Evolutionary conservation across 2,888 invertebrate species (phyloP), one percentile per base, ranked within the genome.

Genomic region (Ectobius pallidus): DNA sequence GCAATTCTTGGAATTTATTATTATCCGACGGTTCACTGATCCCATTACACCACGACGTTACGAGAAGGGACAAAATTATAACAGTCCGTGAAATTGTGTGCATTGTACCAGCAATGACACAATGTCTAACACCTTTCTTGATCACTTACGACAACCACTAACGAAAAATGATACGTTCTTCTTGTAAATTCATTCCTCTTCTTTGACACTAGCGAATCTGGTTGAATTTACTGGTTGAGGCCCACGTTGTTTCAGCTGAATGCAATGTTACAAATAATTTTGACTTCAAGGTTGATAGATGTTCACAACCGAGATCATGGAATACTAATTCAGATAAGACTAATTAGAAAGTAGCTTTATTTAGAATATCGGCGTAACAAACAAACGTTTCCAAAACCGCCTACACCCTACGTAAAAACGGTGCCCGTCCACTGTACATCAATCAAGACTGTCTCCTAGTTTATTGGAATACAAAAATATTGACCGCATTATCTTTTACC

Each of bases 11-110:
- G 42, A 55, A 39, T 30, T 68, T 65, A 2, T 68, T 70, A 6
- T n/a, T n/a, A n/a, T n/a, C n/a, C n/a, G n/a, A n/a, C n/a, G 61
- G 34, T 46, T 73, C 74, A 71, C 73, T 72, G 39, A 69, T 73
- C 25, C 61, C 70, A 44, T 69, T 69, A 73, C 71, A 20, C 73
- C 71, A 68, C 44, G 69, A 71, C 14, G 73, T 62, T 65, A 62
- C 58, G 32, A 76, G 42, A 62, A 75, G 63, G 65, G 69, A 75
- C 22, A 73, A 68, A 49, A 75, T 71, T 67, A 73, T 63, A 30
- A 73, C 46, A 68, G 70, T 73, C 65, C 67, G 55, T 44, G 39
- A 58, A 52, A 71, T 49, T 72, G 67, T 72, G 58, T 73, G 70
- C 73, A 75, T 75, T 72, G 72, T 72, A 69, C 46, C 46, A 62